A percentile compares a stretch with the other conserved stretches of the same genome.
phyloP scores from a whole-genome alignment of 1,140 invertebrate genomes.

The Littorina saxatilis region DNA sequence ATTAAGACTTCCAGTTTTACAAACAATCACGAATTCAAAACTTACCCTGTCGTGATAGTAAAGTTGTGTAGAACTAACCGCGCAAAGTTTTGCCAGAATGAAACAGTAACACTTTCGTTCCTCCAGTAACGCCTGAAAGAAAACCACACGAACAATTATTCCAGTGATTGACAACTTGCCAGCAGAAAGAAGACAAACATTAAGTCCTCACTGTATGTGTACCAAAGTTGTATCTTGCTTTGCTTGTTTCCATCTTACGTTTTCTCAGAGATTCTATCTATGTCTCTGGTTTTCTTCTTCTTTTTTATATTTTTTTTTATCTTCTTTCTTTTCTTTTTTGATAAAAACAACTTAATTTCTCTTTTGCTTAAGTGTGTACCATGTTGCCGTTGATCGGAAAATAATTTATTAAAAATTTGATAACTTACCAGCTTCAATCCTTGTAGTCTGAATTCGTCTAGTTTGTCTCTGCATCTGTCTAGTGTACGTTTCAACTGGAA shows the following conservation, averaged over 20 bases:
- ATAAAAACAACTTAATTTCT: no score
- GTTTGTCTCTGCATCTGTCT: conserved; percentile 61
- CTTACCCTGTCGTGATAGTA: conserved; percentile 83
- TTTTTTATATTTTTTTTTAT: not conserved
- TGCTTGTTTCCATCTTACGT: not conserved
- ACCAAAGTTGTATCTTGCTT: no score
- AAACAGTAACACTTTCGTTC: conserved; percentile 95
- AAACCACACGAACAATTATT: not conserved
- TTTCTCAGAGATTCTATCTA: no score
- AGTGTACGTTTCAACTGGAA: conserved; percentile 60
- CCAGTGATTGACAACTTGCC: no score
- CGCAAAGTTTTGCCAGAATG: conserved; percentile 92
- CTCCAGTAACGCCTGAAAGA: conserved; percentile 90
- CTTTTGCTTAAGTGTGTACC: no score
- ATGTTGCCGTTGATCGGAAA: no score
- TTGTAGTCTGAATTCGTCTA: conserved; percentile 64
- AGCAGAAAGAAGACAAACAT: no score
- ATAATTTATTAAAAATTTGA: no score
- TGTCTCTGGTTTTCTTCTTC: not conserved
- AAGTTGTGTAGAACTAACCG: conserved; percentile 92
- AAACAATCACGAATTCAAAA: not conserved
- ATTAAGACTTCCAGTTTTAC: no score
- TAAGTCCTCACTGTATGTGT: no score
- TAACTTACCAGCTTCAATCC: conserved; percentile 64
- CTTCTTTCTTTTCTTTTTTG: not conserved